A percentile compares a stretch with the other conserved stretches of the same genome.
These are phyloP conservation scores for Anguilla anguilla DNA, from an alignment of 2,797 vertebrate genomes.

Conservation along the genomic window DNA sequence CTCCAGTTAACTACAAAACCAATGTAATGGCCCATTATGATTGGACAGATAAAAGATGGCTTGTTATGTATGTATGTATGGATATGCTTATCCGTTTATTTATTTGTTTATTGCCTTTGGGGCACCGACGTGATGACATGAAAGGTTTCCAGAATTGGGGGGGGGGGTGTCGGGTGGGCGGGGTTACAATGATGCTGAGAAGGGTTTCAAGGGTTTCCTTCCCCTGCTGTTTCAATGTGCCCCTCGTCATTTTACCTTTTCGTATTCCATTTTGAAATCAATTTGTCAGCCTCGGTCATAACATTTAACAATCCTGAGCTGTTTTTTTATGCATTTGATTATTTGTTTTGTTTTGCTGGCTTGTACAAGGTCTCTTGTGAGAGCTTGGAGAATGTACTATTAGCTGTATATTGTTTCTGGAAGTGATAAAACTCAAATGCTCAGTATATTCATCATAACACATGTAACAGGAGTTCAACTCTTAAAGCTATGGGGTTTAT, in stretches of 20 bases:
- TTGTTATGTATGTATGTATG: slow-evolving; percentile 46
- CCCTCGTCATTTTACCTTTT: slow-evolving; percentile 32
- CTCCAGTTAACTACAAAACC: slow-evolving; percentile 66
- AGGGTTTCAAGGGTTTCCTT: neutral
- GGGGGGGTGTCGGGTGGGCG: neutral
- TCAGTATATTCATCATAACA: neutral
- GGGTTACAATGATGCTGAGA: neutral
- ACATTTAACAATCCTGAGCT: slow-evolving; percentile 49
- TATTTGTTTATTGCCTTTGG: slow-evolving; percentile 35
- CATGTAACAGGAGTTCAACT: neutral
- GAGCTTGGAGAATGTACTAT: neutral
- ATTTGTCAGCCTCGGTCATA: slow-evolving; percentile 43
- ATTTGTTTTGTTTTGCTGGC: neutral
- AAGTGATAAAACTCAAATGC: neutral
- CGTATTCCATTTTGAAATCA: slow-evolving; percentile 29
- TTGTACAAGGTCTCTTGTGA: neutral
- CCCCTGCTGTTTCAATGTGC: slow-evolving; percentile 33
- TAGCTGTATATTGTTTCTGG: neutral
- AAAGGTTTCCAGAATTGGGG: slow-evolving; percentile 8
- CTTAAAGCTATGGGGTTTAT: neutral
- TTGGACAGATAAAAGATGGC: slow-evolving; percentile 45
- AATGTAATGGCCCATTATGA: slow-evolving; percentile 60
- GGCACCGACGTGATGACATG: neutral
- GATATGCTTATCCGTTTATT: slow-evolving; percentile 39
- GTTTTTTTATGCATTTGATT: slow-evolving; percentile 31